A percentile compares a stretch with the other conserved stretches of the same genome.
Conservation (phyloP, 2,888 invertebrate species). For the Rhaphigaster nebulosa region DNA sequence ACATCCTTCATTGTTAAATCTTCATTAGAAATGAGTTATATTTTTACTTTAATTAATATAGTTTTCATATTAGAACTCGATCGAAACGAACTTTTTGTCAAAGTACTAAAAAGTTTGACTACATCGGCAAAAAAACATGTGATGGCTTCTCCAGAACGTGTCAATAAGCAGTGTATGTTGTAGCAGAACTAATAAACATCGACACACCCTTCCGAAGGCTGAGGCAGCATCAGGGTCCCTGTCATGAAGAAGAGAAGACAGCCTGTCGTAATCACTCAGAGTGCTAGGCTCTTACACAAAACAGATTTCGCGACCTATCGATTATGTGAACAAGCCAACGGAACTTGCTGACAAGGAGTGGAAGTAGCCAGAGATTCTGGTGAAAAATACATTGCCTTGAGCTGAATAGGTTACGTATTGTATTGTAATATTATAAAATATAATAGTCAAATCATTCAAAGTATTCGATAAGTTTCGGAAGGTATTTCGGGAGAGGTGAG, state of each 20-base stretch:
- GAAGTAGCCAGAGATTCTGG: background rate
- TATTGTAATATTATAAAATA: too few relatives aligned
- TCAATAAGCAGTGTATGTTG: background rate
- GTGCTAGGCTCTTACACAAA: background rate
- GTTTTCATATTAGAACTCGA: too few relatives aligned
- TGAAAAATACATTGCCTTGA: too few relatives aligned
- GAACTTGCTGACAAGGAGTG: background rate
- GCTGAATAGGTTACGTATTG: too few relatives aligned
- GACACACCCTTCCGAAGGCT: background rate
- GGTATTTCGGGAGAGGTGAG: too few relatives aligned
- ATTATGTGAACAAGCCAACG: background rate
- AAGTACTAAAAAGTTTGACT: too few relatives aligned
- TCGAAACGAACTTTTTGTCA: too few relatives aligned
- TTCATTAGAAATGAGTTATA: too few relatives aligned
- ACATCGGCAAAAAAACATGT: background rate
- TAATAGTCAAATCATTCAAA: too few relatives aligned
- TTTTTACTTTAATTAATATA: too few relatives aligned
- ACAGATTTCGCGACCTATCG: background rate
- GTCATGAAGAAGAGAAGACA: background rate
- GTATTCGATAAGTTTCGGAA: too few relatives aligned
- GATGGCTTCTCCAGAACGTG: background rate
- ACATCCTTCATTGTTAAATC: too few relatives aligned
- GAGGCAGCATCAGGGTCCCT: background rate
- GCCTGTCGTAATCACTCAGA: conserved; percentile 15
- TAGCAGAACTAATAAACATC: background rate